These are phyloP conservation scores for Chaetogeoica ovagalla DNA, from an alignment of 2,888 invertebrate species.

Conservation along the genomic window DNA sequence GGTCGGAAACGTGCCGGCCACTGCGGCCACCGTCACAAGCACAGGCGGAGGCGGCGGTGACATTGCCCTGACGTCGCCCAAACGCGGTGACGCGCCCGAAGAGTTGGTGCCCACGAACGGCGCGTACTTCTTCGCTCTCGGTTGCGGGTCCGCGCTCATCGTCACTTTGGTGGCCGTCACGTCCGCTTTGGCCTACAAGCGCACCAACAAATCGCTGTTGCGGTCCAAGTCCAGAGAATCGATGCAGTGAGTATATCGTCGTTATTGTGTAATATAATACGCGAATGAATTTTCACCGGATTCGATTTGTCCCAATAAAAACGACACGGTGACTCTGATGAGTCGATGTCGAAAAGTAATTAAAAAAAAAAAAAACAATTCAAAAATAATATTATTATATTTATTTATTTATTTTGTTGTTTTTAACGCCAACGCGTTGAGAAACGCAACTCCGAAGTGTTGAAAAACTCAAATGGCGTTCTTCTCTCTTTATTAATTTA, in stretches of 20 bases:
- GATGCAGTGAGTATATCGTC: conserved; percentile 63
- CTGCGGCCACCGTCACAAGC: no score
- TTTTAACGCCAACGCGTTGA: no score
- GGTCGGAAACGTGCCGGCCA: background rate
- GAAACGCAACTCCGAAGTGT: no score
- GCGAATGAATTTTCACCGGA: no score
- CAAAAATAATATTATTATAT: no score
- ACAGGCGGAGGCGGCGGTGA: background rate
- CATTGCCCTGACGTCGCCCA: conserved; percentile 30
- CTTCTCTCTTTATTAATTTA: no score
- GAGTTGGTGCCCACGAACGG: conserved; percentile 31
- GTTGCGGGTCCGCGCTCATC: conserved; percentile 46
- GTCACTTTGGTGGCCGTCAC: conserved; percentile 40
- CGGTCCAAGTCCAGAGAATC: conserved; percentile 68
- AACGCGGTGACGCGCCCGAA: conserved; percentile 19
- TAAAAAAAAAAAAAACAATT: no score
- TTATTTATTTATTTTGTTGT: no score
- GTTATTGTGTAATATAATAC: background rate
- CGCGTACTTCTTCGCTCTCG: conserved; percentile 43
- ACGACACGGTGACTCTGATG: no score
- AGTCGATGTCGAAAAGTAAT: no score
- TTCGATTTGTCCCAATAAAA: no score
- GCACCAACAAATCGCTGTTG: conserved; percentile 30
- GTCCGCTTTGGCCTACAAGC: conserved; percentile 45
- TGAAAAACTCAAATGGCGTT: no score